These are phyloP conservation scores for Festucalex cinctus DNA, from an alignment of 2,113 vertebrate genomes.

Conservation along the genomic window DNA sequence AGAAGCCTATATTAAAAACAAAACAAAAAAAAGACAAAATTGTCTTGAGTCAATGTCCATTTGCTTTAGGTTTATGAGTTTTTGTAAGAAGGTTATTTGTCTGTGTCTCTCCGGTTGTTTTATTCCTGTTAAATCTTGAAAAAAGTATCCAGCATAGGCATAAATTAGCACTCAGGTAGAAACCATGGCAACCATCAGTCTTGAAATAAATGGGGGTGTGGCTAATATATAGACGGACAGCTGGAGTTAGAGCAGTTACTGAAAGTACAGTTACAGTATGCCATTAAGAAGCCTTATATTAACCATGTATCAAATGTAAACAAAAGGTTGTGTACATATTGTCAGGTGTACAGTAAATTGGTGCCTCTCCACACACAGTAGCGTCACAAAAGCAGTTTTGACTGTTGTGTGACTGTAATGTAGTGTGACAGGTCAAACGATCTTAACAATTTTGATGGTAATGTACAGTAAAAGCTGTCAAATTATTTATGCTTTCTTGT, in stretches of 20 bases:
- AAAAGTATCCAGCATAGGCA: background rate
- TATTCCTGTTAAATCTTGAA: background rate
- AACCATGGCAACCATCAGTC: constrained; percentile 9
- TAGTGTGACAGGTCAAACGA: constrained; percentile 24
- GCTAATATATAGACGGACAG: background rate
- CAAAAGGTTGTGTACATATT: constrained; percentile 8
- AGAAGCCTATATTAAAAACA: background rate
- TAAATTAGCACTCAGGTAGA: constrained; percentile 3
- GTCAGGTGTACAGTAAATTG: constrained; percentile 19
- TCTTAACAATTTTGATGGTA: constrained; percentile 33
- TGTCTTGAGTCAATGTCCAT: background rate
- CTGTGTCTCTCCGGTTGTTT: background rate
- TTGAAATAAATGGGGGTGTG: constrained; percentile 1
- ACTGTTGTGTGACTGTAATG: background rate
- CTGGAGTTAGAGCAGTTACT: background rate
- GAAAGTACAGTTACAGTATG: background rate
- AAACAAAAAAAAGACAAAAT: no score
- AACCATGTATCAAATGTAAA: constrained; percentile 16
- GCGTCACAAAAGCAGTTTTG: background rate
- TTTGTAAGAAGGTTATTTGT: background rate
- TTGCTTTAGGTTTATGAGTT: background rate
- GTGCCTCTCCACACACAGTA: background rate
- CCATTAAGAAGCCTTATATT: constrained; percentile 38
- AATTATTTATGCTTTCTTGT: constrained; percentile 56
- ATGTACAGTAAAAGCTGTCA: constrained; percentile 61